Base-by-base conservation (phyloP, 2,113 vertebrate species). In the Oryzias javanicus region DNA sequence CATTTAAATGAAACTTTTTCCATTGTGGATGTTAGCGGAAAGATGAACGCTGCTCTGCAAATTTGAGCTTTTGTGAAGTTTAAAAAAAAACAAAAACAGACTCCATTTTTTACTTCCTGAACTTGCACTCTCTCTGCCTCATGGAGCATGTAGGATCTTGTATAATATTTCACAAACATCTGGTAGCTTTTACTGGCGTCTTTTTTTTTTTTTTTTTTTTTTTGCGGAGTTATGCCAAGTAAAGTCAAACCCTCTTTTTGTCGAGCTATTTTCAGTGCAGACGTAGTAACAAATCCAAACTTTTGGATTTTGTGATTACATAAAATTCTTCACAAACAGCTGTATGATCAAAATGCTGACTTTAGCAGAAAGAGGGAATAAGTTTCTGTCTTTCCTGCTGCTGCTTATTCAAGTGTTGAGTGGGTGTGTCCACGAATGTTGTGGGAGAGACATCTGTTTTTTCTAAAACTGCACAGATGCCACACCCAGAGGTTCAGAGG, bases 111-210 rank as follows among this genome's bases (percentile, higher is more conserved):
- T 70, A 71, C 82, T 84, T 78, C 82, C 85, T 83, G 79, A 45
- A 68, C 83, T 78, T 83, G 79, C 78, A 78, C 74, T 65, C 48
- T 65, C 48, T 60, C 48, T 60, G 67, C 78, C 81, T 73, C 24
- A 12, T 56, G 63, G 25, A 84, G 67, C 84, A 68, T 83, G 81
- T 73, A 72, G 71, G 63, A 64, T 79, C 78, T 70, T 82, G 85
- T 85, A 77, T 85, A 77, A 82, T 82, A 82, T 87, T 88, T 84
- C 81, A 65, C 69, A 51, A 63, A 86, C 88, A 86, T 89, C 86
- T 90, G 86, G 80, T 83, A 79, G 78, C 84, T 83, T 88, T 89
- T 88, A 88, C 83, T 73, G 65, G 54, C 68, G 58, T 42, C 8
- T 45, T 35, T 60, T 69, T 60, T 69, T 62, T 80, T 82, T 53